Evolutionary conservation across 2,113 vertebrate genomes (phyloP).

Genomic region (Verasper variegatus): DNA sequence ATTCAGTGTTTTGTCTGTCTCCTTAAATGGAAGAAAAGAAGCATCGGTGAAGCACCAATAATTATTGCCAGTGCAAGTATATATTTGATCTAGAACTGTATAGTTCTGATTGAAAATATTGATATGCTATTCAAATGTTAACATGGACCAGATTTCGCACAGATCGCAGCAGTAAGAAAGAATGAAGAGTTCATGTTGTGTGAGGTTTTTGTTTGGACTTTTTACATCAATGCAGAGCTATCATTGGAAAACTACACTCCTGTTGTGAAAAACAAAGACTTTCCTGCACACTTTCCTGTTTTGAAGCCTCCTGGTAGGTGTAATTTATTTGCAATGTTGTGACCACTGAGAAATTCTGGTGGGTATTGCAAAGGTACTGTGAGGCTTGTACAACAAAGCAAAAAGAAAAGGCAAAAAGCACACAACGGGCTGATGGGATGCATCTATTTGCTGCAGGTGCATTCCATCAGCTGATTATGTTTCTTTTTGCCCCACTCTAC

Average conservation of each 20-base stretch:
- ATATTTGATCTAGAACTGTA: too few species aligned
- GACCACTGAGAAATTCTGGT: neutral
- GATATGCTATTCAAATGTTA: too few species aligned
- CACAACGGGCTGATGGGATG: neutral
- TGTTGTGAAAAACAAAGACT: neutral
- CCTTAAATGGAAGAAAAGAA: too few species aligned
- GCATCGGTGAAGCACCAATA: too few species aligned
- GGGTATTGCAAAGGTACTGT: neutral
- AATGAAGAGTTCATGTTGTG: neutral
- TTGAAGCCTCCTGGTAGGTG: neutral
- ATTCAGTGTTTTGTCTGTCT: too few species aligned
- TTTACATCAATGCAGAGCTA: neutral
- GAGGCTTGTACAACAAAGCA: neutral
- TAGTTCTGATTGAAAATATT: too few species aligned
- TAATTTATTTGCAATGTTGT: neutral
- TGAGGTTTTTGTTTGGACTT: neutral
- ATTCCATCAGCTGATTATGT: slow-evolving; percentile 1
- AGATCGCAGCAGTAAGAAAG: too few species aligned
- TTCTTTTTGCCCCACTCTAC: neutral
- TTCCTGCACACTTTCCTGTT: neutral
- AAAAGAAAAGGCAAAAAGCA: neutral
- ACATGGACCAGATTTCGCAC: too few species aligned
- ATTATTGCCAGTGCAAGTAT: too few species aligned
- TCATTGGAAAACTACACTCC: neutral
- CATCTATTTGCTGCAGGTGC: neutral